Evolutionary conservation across 2,797 vertebrate genomes (phyloP).

Genomic region (Anas georgica): DNA sequence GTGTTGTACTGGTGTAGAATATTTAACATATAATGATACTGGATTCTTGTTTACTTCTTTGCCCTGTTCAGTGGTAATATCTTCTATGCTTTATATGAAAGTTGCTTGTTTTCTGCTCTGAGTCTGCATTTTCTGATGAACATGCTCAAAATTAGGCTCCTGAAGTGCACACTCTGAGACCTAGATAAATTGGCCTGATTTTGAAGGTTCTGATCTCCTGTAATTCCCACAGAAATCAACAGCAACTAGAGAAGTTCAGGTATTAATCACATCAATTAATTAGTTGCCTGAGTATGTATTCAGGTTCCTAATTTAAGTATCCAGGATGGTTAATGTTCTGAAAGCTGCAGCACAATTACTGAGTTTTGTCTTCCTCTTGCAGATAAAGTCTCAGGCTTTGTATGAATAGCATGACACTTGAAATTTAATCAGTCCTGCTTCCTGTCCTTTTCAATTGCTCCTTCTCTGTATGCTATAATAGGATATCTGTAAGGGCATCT

Average conservation of each 20-base stretch:
- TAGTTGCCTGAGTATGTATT: conserved; percentile 34
- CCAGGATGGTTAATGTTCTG: conserved; percentile 1
- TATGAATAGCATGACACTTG: not conserved
- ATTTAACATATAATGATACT: not conserved
- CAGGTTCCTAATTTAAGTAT: conserved; percentile 29
- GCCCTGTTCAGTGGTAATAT: not conserved
- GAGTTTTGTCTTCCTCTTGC: not conserved
- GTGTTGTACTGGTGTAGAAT: not conserved
- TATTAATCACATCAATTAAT: conserved; percentile 64
- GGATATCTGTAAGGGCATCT: not conserved
- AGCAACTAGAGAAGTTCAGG: conserved; percentile 7
- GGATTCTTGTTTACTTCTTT: not conserved
- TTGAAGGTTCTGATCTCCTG: not conserved
- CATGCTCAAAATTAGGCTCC: not conserved
- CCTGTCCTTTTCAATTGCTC: not conserved
- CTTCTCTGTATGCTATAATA: not conserved
- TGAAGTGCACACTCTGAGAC: not conserved
- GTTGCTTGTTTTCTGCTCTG: not conserved
- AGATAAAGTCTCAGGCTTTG: not conserved
- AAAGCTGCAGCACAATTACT: conserved; percentile 3
- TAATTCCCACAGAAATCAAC: conserved; percentile 38
- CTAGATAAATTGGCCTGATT: conserved; percentile 60
- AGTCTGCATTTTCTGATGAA: not conserved
- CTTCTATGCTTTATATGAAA: not conserved
- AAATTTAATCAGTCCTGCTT: conserved; percentile 12